phyloP scores from a whole-genome alignment of 2,797 vertebrate species.

The Falco berigora region DNA sequence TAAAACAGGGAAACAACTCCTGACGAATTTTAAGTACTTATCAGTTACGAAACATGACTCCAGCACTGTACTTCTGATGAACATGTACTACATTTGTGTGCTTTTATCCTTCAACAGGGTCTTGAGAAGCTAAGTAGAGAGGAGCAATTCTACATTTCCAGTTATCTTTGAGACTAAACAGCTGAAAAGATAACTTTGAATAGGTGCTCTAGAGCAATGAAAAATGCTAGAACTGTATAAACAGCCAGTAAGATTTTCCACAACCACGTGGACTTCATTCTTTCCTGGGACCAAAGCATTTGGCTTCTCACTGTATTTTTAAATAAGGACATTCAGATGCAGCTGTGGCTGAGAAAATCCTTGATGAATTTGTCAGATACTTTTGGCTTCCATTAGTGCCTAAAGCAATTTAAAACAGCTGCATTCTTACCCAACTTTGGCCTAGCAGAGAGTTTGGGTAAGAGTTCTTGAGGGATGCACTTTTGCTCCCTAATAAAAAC shows the following conservation, averaged over 20 bases:
- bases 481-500: background rate
- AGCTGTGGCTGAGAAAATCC: background rate
- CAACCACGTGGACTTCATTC: rapidly evolving
- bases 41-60: background rate
- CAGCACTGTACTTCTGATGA: background rate
- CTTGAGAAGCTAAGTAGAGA: background rate
- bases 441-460: background rate
- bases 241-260: background rate
- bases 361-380: background rate
- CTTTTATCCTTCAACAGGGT: background rate
- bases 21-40: background rate
- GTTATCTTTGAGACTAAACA: background rate
- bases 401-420: background rate
- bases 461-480: background rate
- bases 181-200: background rate
- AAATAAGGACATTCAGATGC: background rate
- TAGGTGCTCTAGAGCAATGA: background rate
- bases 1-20: background rate
- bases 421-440: too few species aligned
- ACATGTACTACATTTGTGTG: background rate
- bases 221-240: background rate
- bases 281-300: background rate
- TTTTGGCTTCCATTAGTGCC: background rate
- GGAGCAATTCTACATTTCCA: background rate
- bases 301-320: background rate